A percentile compares a stretch with the other conserved stretches of the same genome.
Evolutionary conservation across 2,888 invertebrate genomes (phyloP).

Genomic region (Epirrita christyi): DNA sequence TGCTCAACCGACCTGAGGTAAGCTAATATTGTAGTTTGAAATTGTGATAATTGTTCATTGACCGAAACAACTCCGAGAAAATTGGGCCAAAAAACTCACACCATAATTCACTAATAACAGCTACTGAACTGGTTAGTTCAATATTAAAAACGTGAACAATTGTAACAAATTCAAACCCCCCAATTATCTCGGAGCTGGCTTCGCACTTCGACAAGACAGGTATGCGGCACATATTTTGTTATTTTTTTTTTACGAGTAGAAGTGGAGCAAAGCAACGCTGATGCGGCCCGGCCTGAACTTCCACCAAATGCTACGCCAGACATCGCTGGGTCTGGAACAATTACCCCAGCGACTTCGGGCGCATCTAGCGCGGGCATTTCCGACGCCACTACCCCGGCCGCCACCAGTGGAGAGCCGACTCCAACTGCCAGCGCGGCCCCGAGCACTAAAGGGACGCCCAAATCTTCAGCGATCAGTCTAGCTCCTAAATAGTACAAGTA

Average conservation of each 20-base stretch:
- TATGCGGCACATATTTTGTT: constrained; percentile 5
- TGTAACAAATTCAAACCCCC: constrained; percentile 52
- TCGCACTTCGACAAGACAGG: constrained; percentile 1
- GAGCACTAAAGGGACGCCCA: constrained; percentile 27
- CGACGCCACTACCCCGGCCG: constrained; percentile 21
- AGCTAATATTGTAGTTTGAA: constrained; percentile 50
- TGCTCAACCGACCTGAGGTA: constrained; percentile 46
- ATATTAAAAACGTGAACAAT: constrained; percentile 51
- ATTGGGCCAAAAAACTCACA: constrained; percentile 27
- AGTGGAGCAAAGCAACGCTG: constrained; percentile 56
- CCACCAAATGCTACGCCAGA: neutral
- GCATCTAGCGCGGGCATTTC: constrained; percentile 28
- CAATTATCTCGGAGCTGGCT: constrained; percentile 50
- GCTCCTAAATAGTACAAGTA: constrained; percentile 2
- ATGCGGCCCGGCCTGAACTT: constrained; percentile 36
- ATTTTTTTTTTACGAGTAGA: constrained; percentile 59
- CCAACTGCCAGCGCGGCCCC: neutral
- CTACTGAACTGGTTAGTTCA: neutral
- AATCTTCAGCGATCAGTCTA: constrained; percentile 34
- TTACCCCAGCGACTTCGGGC: constrained; percentile 9
- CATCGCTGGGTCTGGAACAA: constrained; percentile 1
- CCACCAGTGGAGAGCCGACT: too few species aligned
- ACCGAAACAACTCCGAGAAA: constrained; percentile 27
- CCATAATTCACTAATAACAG: neutral
- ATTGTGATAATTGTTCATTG: constrained; percentile 66